Conservation (phyloP, 2,888 invertebrate genomes). For the Ypsolopha sequella region DNA sequence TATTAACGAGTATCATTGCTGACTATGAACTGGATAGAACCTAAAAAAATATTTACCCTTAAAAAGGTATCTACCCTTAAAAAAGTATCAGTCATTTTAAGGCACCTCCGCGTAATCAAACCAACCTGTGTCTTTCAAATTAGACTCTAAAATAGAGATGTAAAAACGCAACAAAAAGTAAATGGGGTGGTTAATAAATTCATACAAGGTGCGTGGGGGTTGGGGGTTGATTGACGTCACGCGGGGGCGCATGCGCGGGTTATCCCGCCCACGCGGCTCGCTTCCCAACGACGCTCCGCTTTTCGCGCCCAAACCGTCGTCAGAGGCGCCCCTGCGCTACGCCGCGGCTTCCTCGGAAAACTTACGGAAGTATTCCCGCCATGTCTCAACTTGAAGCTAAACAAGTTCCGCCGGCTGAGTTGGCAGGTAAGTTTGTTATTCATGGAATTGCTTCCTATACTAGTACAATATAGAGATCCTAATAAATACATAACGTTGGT, state of each 20-base stretch:
- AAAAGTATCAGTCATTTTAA: too few species aligned
- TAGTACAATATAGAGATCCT: not conserved
- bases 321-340: constrained; percentile 32
- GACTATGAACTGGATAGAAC: too few species aligned
- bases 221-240: constrained; percentile 46
- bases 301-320: constrained; percentile 58
- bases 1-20: too few species aligned
- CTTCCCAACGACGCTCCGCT: constrained; percentile 24
- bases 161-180: not conserved
- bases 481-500: too few species aligned
- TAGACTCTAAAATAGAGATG: too few species aligned
- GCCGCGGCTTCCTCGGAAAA: not conserved
- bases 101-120: too few species aligned
- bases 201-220: constrained; percentile 4
- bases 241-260: constrained; percentile 45
- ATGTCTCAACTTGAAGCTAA: constrained; percentile 30
- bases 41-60: too few species aligned
- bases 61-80: too few species aligned
- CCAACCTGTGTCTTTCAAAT: too few species aligned
- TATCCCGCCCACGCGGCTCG: constrained; percentile 31
- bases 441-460: constrained; percentile 1
- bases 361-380: constrained; percentile 4
- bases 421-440: constrained; percentile 36
- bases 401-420: constrained; percentile 25
- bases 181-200: constrained; percentile 13